Conservation (phyloP, 2,113 vertebrate genomes). For the Onychostoma macrolepis region DNA sequence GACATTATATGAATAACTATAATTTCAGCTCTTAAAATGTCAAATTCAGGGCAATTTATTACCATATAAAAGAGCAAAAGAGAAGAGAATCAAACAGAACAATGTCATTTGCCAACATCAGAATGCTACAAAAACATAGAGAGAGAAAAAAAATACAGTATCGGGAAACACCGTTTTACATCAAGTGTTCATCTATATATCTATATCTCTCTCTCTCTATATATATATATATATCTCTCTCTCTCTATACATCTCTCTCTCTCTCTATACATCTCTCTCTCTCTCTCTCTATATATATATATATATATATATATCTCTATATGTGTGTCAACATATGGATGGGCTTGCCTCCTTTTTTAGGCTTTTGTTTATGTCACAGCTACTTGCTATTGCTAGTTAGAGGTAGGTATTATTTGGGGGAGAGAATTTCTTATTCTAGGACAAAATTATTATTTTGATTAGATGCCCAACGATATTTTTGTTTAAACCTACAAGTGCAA, state of each 20-base stretch:
- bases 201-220: too few species aligned
- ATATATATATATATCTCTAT: too few species aligned
- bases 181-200: background rate
- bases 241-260: too few species aligned
- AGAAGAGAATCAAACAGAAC: background rate
- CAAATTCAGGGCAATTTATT: constrained; percentile 44
- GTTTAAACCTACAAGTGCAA: background rate
- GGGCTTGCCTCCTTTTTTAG: background rate
- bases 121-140: background rate
- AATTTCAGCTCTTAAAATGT: constrained; percentile 52
- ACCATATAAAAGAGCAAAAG: constrained; percentile 3
- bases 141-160: background rate
- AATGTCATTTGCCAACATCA: background rate
- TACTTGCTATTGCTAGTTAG: background rate
- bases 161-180: background rate
- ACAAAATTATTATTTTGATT: background rate
- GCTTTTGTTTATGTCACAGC: background rate
- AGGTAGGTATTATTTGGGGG: background rate
- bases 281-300: too few species aligned
- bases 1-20: constrained; percentile 52
- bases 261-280: too few species aligned
- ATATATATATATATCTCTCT: too few species aligned
- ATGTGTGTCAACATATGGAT: background rate
- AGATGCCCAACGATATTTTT: background rate
- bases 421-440: background rate